Evolutionary conservation across 64 coral and sea anemone species (phyloP), one percentile per base, ranked within the genome.

Genomic region (Hydrozoanthus tunicans): DNA sequence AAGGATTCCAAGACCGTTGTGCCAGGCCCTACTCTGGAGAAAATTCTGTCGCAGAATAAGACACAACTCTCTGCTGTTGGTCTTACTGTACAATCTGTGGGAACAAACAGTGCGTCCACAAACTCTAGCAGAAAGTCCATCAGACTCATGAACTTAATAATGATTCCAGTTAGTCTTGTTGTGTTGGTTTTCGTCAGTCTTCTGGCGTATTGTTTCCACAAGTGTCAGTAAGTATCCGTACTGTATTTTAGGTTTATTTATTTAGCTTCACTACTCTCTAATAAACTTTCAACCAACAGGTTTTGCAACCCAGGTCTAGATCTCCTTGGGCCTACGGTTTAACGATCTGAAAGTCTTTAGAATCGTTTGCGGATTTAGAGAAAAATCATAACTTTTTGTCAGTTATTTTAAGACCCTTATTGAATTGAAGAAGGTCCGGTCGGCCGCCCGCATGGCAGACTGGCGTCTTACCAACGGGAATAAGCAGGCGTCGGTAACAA

Each of bases 131-230:
- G 26, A n/a, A 70, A 20, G 13, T 66, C 83, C 58, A 15, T 20
- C 20, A 86, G 32, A 66, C 53, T 86, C 53, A 86, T 86, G 83
- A 86, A 86, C 53, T 71, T 86, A 26, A 71, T 72, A 27, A 86
- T 86, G 83, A 86, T 86, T 58, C 83, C 83, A 4, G 11, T 86
- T 66, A 86, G 83, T 70, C 56, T 86, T 86, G 65, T 15, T 55
- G 65, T 6, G 26, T 53, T 86, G 15, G 32, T 86, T 25, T 9
- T 73, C 58, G 83, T 86, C 83, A 71, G n/a, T n/a, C n/a, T 86
- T 1, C 66, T 86, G 65, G 83, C 83, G 4, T 86, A n/a, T 11
- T 86, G 83, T 86, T 20, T 86, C 3, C 83, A 86, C 6, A 3
- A 43, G 32, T 86, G 83, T 72, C 83, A 86, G 83, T 86, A 86